Evolutionary conservation across 2,113 vertebrate genomes (phyloP), one percentile per base, ranked within the genome.

Genomic region (Cavia porcellus): DNA sequence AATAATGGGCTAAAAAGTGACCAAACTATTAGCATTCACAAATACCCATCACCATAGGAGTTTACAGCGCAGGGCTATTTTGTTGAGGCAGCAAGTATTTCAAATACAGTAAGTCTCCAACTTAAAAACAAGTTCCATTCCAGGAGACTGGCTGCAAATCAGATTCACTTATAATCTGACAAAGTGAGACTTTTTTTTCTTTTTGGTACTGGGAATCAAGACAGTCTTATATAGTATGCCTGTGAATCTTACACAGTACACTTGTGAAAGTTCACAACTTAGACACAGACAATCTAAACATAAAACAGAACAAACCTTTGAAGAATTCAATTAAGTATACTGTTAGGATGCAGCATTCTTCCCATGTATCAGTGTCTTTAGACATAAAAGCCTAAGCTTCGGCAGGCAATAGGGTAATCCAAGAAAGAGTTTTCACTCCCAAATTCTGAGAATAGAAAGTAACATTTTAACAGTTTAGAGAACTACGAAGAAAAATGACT

Each of bases 41-140:
- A 89, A 68, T 62, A 66, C 25, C 25, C 25, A 91, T 20, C 38
- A 83, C 35, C 47, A 47, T 4, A 81, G 64, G 70, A 83, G n/a
- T 79, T 91, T 32, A 79, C 0, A 82, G n/a, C 10, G 35, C 0
- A 72, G n/a, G 59, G 47, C 59, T 59, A 83, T 57, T 74, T 81
- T 91, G n/a, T 75, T 94, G 30, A 94, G 38, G 59, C 10, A 87
- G 2, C 72, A 92, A 90, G 47, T 62, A 85, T 92, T 75, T 74
- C 50, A 74, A 79, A 30, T 79, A 79, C 28, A 79, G 42, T 47
- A 77, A 77, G 25, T 30, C 25, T 28, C 28, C 45, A 79, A 30
- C 13, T 79, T 50, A 50, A 1, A 28, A 79, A 50, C 5, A 79
- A 79, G 45, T 14, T 77, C 45, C 25, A 30, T 45, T 77, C 25